Conservation (phyloP, 2,113 vertebrate genomes). For the Corythornis vintsioides region DNA sequence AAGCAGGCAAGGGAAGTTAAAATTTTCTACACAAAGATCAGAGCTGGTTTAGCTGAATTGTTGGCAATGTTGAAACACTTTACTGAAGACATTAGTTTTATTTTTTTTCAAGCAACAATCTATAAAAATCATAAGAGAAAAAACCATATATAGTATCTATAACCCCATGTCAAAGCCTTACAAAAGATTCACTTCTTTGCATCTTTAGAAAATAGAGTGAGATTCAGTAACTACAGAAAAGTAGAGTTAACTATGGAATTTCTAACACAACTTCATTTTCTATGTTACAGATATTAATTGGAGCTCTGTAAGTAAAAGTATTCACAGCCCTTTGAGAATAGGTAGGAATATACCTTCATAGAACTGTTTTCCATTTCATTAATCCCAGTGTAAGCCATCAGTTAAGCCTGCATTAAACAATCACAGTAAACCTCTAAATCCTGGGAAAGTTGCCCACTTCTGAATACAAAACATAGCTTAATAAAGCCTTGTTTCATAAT, state of each 20-base stretch:
- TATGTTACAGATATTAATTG: background rate
- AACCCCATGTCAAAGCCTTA: background rate
- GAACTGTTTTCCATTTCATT: slow-evolving; percentile 5
- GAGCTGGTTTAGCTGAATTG: background rate
- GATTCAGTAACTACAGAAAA: background rate
- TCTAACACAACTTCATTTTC: background rate
- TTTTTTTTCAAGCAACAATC: background rate
- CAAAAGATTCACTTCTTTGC: background rate
- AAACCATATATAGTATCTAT: accelerated
- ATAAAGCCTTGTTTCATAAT: background rate
- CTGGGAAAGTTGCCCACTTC: background rate
- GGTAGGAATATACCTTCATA: background rate
- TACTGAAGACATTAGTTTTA: background rate
- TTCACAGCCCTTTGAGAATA: background rate
- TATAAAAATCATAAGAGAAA: background rate
- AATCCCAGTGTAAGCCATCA: background rate
- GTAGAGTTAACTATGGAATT: background rate
- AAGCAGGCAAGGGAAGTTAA: background rate
- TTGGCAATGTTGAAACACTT: background rate
- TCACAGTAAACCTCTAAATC: background rate
- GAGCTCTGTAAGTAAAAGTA: background rate
- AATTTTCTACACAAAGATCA: background rate
- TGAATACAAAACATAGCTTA: background rate
- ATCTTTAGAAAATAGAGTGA: background rate
- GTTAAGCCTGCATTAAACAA: background rate